Percentiles rank a stretch among this genome's conserved stretches.
Conservation (phyloP, 2,797 vertebrate genomes). For the Eulemur rubriventer region DNA sequence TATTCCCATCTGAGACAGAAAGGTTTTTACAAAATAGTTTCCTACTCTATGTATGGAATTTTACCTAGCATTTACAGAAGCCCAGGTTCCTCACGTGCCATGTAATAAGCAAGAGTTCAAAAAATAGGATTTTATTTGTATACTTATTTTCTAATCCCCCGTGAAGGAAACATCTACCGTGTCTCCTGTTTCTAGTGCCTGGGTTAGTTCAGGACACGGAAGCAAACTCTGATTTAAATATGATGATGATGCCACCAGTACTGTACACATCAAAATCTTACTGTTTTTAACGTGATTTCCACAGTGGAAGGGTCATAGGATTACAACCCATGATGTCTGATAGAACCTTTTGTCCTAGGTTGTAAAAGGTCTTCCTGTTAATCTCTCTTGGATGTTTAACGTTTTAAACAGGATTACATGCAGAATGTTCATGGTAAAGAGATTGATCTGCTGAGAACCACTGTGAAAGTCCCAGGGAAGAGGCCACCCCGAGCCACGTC, state of each 20-base stretch:
- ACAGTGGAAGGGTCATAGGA: neutral
- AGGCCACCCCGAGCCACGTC: slow-evolving; percentile 95
- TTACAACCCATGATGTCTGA: accelerated
- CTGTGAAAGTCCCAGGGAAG: slow-evolving; percentile 97
- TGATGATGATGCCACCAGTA: accelerated
- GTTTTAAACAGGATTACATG: slow-evolving; percentile 93
- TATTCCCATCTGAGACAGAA: neutral
- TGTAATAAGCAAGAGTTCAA: neutral
- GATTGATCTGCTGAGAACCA: slow-evolving; percentile 96
- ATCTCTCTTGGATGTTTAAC: slow-evolving; percentile 40
- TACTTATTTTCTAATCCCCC: neutral
- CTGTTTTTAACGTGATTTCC: neutral
- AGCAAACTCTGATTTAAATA: neutral
- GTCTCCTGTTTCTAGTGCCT: neutral
- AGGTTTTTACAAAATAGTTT: neutral
- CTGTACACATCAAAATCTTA: neutral
- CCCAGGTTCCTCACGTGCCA: no score
- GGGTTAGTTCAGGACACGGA: neutral
- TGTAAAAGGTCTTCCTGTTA: neutral
- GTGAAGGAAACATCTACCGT: accelerated
- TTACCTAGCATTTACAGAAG: neutral
- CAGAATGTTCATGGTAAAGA: slow-evolving; percentile 98
- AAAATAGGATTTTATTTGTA: neutral
- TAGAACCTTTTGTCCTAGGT: neutral
- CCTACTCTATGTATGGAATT: accelerated